A percentile compares a stretch with the other conserved stretches of the same genome.
These are phyloP conservation scores for Adineta ricciae DNA, from an alignment of 2,888 invertebrate species.

Conservation along the genomic window DNA sequence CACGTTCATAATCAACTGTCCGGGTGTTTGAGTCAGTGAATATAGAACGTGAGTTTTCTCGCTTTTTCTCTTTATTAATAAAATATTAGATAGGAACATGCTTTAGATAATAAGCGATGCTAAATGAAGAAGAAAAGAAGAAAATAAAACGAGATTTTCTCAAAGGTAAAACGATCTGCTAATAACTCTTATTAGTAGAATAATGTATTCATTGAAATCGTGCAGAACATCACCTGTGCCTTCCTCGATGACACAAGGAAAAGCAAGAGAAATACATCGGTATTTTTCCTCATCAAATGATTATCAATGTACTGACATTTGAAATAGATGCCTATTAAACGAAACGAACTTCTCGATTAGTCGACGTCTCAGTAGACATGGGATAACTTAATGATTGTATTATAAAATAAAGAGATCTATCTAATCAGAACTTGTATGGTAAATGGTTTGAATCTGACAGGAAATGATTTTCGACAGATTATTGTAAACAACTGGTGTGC, in stretches of 20 bases:
- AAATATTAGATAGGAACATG: background rate
- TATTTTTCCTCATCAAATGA: too few relatives aligned
- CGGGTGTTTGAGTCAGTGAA: background rate
- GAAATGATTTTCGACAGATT: background rate
- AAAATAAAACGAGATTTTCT: background rate
- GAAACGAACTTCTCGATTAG: background rate
- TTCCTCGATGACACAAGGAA: background rate
- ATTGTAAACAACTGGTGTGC: slow-evolving; percentile 7
- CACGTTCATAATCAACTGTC: background rate
- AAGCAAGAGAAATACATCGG: too few relatives aligned
- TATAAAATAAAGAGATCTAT: background rate
- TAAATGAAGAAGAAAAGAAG: background rate
- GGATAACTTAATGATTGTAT: background rate
- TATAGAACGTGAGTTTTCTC: background rate
- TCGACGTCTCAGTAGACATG: background rate
- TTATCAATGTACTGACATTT: background rate
- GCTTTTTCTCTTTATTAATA: background rate
- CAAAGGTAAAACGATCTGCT: background rate
- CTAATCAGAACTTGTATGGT: background rate
- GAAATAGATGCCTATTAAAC: background rate
- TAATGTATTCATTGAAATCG: background rate
- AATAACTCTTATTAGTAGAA: background rate
- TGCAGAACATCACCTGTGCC: background rate
- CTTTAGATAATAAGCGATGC: background rate
- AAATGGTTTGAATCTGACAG: background rate